phyloP scores from a whole-genome alignment of 23 tunicate species.

The Oikopleura dioica region DNA sequence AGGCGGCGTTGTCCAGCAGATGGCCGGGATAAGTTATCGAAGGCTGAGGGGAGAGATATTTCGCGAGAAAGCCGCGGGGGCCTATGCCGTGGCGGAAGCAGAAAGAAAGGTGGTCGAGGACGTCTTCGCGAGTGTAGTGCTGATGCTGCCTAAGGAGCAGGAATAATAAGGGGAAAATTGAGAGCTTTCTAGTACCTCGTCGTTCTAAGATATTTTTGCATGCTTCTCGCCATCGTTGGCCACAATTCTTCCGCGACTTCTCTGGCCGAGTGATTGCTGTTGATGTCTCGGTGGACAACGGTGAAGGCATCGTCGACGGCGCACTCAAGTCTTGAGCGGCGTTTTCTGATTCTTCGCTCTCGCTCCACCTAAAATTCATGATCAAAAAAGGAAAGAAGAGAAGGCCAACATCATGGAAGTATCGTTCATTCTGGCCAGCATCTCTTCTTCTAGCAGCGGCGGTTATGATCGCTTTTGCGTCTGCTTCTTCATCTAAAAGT shows the following conservation, averaged over 20 bases:
- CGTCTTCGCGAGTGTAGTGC: neutral
- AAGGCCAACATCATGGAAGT: neutral
- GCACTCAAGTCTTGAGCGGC: neutral
- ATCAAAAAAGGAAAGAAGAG: neutral
- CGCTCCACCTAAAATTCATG: conserved; percentile 4
- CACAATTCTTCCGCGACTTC: conserved; percentile 8
- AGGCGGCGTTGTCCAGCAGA: neutral
- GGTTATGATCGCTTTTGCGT: conserved; percentile 2
- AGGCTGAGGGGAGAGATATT: neutral
- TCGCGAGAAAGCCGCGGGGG: neutral
- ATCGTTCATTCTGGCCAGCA: conserved; percentile 7
- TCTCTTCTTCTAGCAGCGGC: conserved; percentile 14
- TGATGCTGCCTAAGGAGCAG: neutral
- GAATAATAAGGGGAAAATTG: neutral
- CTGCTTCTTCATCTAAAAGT: conserved; percentile 4
- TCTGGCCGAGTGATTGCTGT: neutral
- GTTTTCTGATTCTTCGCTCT: neutral
- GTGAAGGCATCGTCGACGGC: conserved; percentile 10
- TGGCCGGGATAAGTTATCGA: conserved; percentile 9
- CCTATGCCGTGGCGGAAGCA: neutral
- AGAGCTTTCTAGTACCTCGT: neutral
- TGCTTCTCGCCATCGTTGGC: conserved; percentile 11
- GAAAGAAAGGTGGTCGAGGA: neutral
- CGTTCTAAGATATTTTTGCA: conserved; percentile 1
- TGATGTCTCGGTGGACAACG: neutral